A percentile compares a stretch with the other conserved stretches of the same genome.
Conservation (phyloP, 2,888 invertebrate species). For the Mesorhabditis spiculigera region DNA sequence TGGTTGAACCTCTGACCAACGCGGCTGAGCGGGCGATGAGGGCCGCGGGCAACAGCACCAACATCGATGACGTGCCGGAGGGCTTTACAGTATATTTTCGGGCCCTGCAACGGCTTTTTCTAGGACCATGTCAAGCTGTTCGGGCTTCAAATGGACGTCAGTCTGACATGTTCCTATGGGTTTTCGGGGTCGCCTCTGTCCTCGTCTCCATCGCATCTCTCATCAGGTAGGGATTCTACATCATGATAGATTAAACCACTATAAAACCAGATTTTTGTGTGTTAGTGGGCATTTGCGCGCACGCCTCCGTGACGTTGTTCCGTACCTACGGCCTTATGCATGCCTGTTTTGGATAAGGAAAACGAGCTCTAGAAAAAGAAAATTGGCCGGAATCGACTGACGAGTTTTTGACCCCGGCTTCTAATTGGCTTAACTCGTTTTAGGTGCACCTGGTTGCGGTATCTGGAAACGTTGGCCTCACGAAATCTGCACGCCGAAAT, state of each 20-base stretch:
- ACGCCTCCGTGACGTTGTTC: too few relatives aligned
- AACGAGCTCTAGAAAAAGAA: too few relatives aligned
- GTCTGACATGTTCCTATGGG: constrained; percentile 19
- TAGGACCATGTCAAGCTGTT: background rate
- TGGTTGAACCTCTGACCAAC: constrained; percentile 72
- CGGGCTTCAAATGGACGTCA: constrained; percentile 9
- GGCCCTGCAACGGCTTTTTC: background rate
- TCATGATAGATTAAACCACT: background rate
- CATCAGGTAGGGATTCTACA: constrained; percentile 14
- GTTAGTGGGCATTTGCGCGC: too few relatives aligned
- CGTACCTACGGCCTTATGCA: too few relatives aligned
- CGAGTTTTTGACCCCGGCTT: too few relatives aligned
- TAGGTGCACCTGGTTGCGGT: constrained; percentile 63
- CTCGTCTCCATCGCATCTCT: constrained; percentile 22
- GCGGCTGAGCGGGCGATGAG: constrained; percentile 14
- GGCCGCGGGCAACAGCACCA: constrained; percentile 10
- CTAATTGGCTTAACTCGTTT: too few relatives aligned
- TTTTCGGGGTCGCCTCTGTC: constrained; percentile 22
- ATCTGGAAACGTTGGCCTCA: constrained; percentile 76
- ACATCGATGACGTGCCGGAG: constrained; percentile 10
- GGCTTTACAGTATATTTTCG: too few relatives aligned
- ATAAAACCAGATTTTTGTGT: background rate
- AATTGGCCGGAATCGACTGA: too few relatives aligned
- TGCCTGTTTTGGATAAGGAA: too few relatives aligned
- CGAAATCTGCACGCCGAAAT: constrained; percentile 76